Evolutionary conservation across 2,113 vertebrate species (phyloP).

Genomic region (Bubo scandiacus): DNA sequence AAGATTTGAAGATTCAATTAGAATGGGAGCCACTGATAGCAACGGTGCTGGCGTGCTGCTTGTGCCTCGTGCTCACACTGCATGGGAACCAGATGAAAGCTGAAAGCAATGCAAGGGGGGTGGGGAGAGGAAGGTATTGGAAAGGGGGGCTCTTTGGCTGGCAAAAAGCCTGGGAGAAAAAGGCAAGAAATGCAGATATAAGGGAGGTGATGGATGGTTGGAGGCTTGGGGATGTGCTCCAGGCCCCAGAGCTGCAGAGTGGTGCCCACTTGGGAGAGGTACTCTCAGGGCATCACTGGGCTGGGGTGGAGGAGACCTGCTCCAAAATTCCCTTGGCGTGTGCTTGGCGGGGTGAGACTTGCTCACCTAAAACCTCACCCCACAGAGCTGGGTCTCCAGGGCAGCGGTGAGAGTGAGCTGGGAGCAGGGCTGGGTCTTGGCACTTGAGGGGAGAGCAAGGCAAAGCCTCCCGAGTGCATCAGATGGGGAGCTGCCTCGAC

Average conservation of each 20-base stretch:
- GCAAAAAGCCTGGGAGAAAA: neutral
- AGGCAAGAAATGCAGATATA: neutral
- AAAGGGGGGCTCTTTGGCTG: neutral
- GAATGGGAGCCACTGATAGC: conserved; percentile 7
- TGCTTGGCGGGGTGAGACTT: neutral
- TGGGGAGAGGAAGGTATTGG: neutral
- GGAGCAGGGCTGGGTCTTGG: neutral
- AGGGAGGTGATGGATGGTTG: neutral
- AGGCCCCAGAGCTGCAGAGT: neutral
- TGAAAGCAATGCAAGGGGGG: neutral
- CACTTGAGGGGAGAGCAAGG: neutral
- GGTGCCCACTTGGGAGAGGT: fast-evolving
- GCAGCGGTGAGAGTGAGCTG: fast-evolving
- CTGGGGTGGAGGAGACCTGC: neutral
- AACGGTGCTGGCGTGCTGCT: neutral
- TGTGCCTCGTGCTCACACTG: neutral
- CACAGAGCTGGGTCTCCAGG: fast-evolving
- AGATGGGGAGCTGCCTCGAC: neutral
- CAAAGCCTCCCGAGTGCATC: fast-evolving
- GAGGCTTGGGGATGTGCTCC: neutral
- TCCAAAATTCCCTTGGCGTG: fast-evolving
- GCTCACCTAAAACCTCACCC: neutral
- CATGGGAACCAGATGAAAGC: neutral
- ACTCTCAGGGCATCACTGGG: neutral
- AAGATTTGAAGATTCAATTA: conserved; percentile 55